Evolutionary conservation across 2,113 vertebrate genomes (phyloP).

Genomic region (Neofelis nebulosa): DNA sequence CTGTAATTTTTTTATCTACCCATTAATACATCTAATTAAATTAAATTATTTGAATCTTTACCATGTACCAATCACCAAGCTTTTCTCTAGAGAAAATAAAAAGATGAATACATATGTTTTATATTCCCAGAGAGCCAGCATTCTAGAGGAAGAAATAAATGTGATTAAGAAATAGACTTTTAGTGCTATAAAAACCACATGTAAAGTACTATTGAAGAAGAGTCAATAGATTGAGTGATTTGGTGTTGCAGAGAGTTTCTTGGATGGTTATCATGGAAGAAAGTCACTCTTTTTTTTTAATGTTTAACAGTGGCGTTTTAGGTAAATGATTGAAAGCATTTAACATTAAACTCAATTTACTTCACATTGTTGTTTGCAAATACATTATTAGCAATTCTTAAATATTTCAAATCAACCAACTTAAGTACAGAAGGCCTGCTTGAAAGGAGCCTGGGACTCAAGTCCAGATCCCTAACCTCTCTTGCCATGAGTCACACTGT

Average conservation of each 20-base stretch:
- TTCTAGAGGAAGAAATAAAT: neutral
- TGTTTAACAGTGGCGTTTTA: conserved; percentile 80
- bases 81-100: neutral
- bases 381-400: conserved; percentile 44
- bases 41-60: neutral
- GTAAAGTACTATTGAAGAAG: neutral
- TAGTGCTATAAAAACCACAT: neutral
- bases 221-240: neutral
- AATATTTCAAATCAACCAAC: conserved; percentile 42
- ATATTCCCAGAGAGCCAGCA: neutral
- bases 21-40: neutral
- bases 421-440: conserved; percentile 47
- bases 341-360: conserved; percentile 28
- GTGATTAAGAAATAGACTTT: neutral
- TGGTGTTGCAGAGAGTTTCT: neutral
- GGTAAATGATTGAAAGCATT: conserved; percentile 72
- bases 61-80: neutral
- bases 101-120: neutral
- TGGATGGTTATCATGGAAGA: neutral
- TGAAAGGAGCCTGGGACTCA: conserved; percentile 14
- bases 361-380: conserved; percentile 38
- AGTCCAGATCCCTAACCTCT: conserved; percentile 87
- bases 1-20: neutral
- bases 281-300: neutral
- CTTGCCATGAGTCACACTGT: conserved; percentile 97